Evolutionary conservation across 1,140 invertebrate species (phyloP).

Genomic region (Tetragnatha versicolor): DNA sequence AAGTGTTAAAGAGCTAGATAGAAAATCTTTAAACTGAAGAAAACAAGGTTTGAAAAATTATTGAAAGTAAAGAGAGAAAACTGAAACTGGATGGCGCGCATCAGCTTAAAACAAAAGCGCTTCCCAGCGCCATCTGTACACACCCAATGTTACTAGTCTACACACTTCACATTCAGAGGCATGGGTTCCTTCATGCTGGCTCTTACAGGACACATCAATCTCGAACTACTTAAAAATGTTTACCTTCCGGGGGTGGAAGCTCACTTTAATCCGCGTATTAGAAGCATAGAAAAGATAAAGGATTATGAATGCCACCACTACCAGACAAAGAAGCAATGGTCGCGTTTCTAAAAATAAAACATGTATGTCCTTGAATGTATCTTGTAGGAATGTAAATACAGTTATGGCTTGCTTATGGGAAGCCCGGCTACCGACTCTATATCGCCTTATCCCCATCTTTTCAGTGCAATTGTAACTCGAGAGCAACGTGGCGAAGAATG

Average conservation of each 20-base stretch:
- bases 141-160: no score
- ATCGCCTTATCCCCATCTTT: conserved; percentile 21
- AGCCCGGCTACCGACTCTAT: background rate
- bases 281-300: conserved; percentile 25
- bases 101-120: no score
- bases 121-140: no score
- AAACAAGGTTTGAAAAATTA: no score
- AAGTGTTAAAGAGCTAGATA: no score
- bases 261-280: conserved; percentile 44
- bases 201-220: background rate
- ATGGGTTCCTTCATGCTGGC: no score
- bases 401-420: conserved; percentile 14
- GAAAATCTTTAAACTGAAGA: no score
- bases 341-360: conserved; percentile 10
- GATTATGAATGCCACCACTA: background rate
- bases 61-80: no score
- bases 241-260: conserved; percentile 37
- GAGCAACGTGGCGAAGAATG: background rate
- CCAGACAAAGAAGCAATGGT: background rate
- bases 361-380: conserved; percentile 34
- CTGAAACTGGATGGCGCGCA: no score
- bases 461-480: conserved; percentile 8
- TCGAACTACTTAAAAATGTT: background rate
- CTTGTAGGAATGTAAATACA: conserved; percentile 30
- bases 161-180: no score